phyloP scores from a whole-genome alignment of 2,113 vertebrate species.

The Phaethon lepturus region DNA sequence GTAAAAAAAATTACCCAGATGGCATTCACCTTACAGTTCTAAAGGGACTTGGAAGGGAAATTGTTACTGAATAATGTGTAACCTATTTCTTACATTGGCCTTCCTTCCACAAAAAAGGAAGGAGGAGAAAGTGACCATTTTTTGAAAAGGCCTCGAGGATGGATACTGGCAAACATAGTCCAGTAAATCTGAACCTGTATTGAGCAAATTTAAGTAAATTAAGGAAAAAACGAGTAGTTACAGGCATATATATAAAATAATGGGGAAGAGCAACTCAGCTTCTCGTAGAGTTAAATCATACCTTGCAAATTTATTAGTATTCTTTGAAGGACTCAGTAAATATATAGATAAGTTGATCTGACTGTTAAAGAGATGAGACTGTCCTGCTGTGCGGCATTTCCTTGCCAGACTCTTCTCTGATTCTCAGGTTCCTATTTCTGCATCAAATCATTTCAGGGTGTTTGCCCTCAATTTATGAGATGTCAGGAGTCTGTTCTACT shows the following conservation, averaged over 20 bases:
- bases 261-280: background rate
- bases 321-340: background rate
- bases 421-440: background rate
- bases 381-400: background rate
- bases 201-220: background rate
- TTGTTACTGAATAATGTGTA: background rate
- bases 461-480: background rate
- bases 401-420: background rate
- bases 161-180: background rate
- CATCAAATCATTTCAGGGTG: background rate
- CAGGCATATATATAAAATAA: background rate
- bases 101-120: background rate
- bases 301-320: background rate
- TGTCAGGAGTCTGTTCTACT: background rate
- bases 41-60: background rate
- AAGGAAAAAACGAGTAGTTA: background rate
- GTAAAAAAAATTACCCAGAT: background rate
- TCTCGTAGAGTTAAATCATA: background rate
- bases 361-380: background rate
- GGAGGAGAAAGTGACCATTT: background rate
- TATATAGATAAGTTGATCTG: background rate
- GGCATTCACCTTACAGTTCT: background rate
- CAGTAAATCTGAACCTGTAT: background rate
- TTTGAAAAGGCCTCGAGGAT: background rate
- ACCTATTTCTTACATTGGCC: background rate